Base-by-base conservation (phyloP, 2,797 vertebrate genomes). In the Crypturellus tataupa region DNA sequence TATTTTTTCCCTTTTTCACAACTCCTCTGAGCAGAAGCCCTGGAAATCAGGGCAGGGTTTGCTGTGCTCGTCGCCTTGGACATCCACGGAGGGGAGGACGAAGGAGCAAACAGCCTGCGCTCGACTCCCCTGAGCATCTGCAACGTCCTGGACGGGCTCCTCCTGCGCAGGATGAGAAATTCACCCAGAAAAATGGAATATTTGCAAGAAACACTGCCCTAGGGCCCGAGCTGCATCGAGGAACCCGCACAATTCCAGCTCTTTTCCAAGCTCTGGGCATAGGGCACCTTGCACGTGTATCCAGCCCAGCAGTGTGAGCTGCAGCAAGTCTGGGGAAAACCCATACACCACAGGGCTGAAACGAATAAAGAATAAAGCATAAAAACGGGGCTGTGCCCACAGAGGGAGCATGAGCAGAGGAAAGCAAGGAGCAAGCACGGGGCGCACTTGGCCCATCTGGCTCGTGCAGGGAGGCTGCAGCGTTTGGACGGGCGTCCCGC, bases 171-270 rank as follows among this genome's bases (percentile, higher is more conserved):
- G 29, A 31, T 17, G 9, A 55, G 17, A 55, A 31, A 31, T 17
- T 16, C 9, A 27, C 27, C 53, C 53, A 55, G 53, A 55, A 51
- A 51, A 31, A 29, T 20, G 27, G 53, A 55, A 29, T 55, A 17
- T 55, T 55, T 31, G 27, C 16, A 17, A 55, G 53, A 55, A 55
- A 55, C 27, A 17, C 51, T 29, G 27, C 53, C 27, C 15, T 31
- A 31, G 16, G 16, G 53, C 27, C 27, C 29, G 4, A 55, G 24
- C 23, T 56, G 62, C n/a, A 56, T 29, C 0, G 3, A 51, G 58
- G 44, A 80, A 81, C 69, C 85, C 7, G 5, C 19, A 23, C 55
- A 76, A 68, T 92, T 87, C 91, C n/a, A 80, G 40, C 39, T 80
- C 51, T 1, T 1, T 70, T 81, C 85, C 33, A 44, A 86, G 64